Evolutionary conservation across 2,113 vertebrate genomes (phyloP).

Genomic region (Sceloporus tristichus): DNA sequence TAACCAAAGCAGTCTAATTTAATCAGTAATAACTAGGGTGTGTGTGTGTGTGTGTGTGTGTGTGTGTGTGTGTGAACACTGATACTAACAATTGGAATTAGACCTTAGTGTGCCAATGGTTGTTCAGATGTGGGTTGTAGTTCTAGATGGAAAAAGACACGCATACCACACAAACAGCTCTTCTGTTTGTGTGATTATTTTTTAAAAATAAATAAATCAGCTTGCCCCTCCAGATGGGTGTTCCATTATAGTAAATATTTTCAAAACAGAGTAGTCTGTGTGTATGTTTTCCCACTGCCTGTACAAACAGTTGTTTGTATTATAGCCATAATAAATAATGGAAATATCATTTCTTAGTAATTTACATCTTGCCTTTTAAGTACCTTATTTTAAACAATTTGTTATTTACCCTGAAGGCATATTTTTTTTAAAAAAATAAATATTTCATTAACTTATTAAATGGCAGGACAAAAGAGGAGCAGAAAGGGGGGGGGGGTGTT

Average conservation of each 20-base stretch:
- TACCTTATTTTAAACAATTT: not conserved
- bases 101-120: not conserved
- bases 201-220: not conserved
- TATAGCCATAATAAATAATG: not conserved
- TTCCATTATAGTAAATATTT: not conserved
- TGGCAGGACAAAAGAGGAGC: not conserved
- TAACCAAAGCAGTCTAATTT: too few species aligned
- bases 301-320: not conserved
- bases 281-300: not conserved
- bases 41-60: too few species aligned
- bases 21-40: too few species aligned
- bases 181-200: not conserved
- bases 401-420: not conserved
- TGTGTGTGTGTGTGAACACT: too few species aligned
- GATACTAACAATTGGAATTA: too few species aligned
- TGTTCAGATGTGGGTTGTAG: not conserved
- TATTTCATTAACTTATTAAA: not conserved
- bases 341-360: conserved; percentile 12
- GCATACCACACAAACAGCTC: not conserved
- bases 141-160: not conserved
- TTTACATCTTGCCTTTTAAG: not conserved
- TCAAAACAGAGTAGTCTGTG: not conserved
- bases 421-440: not conserved
- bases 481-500: not conserved
- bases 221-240: not conserved